Percentiles rank a stretch among this genome's conserved stretches.
Conservation (phyloP, 2,888 invertebrate species). For the Ypsolopha scabrella region DNA sequence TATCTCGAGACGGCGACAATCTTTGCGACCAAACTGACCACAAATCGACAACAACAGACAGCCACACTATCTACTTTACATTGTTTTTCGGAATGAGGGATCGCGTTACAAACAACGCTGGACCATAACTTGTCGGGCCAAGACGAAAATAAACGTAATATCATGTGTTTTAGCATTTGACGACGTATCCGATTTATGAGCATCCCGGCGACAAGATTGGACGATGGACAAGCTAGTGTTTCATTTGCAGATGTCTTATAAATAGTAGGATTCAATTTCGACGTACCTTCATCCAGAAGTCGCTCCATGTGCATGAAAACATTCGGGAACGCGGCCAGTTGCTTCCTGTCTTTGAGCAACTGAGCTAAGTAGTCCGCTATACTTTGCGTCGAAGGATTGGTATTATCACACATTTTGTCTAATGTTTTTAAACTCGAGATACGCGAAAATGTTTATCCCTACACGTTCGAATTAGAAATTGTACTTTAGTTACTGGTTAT, state of each 20-base stretch:
- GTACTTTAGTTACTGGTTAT: slow-evolving; percentile 65
- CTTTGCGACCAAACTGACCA: slow-evolving; percentile 48
- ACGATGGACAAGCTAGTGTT: slow-evolving; percentile 28
- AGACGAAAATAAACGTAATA: slow-evolving; percentile 70
- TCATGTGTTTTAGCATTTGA: slow-evolving; percentile 64
- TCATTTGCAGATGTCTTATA: slow-evolving; percentile 29
- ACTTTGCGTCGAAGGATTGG: slow-evolving; percentile 87
- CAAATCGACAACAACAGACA: slow-evolving; percentile 41
- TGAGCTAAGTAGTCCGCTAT: slow-evolving; percentile 99
- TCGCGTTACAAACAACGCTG: slow-evolving; percentile 66
- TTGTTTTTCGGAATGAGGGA: slow-evolving; percentile 59
- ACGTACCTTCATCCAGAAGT: slow-evolving; percentile 97
- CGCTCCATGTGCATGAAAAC: slow-evolving; percentile 99
- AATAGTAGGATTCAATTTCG: slow-evolving; percentile 34
- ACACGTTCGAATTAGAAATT: slow-evolving; percentile 53
- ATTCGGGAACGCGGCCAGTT: slow-evolving; percentile 99
- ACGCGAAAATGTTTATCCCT: slow-evolving; percentile 55
- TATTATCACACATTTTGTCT: slow-evolving; percentile 69
- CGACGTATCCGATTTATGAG: slow-evolving; percentile 63
- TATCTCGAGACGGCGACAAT: slow-evolving; percentile 48
- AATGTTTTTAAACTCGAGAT: slow-evolving; percentile 49
- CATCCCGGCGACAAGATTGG: slow-evolving; percentile 47
- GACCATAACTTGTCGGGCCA: slow-evolving; percentile 67
- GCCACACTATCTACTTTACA: slow-evolving; percentile 57
- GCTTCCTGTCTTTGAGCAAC: slow-evolving; percentile 99